A percentile compares a stretch with the other conserved stretches of the same genome.
phyloP scores from a whole-genome alignment of 2,113 vertebrate species.

The Tupaia tana region DNA sequence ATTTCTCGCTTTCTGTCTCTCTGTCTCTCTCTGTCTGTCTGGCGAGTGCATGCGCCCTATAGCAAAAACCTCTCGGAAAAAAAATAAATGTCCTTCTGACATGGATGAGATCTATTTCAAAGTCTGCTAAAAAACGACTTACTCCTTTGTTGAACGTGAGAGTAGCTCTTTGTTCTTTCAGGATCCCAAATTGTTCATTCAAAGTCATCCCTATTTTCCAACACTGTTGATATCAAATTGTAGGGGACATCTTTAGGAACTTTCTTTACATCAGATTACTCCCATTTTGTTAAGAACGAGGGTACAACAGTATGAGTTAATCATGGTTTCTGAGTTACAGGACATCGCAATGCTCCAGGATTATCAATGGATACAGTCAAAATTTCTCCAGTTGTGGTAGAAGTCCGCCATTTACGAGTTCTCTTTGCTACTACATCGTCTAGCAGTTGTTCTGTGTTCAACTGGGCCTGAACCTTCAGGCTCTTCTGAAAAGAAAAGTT shows the following conservation, averaged over 20 bases:
- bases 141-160: conserved; percentile 91
- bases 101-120: too few relatives aligned
- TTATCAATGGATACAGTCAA: conserved; percentile 86
- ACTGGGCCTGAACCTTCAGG: conserved; percentile 93
- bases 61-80: too few relatives aligned
- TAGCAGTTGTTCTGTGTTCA: conserved; percentile 86
- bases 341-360: conserved; percentile 92
- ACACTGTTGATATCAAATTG: conserved; percentile 99
- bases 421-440: conserved; percentile 85
- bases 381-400: conserved; percentile 91
- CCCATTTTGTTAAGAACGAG: conserved; percentile 87
- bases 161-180: conserved; percentile 93
- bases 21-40: too few relatives aligned
- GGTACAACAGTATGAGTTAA: conserved; percentile 90
- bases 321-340: conserved; percentile 92
- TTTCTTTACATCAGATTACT: conserved; percentile 91
- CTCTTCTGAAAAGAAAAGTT: conserved; percentile 95
- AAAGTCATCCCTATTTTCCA: conserved; percentile 95
- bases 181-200: conserved; percentile 96
- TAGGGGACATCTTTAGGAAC: conserved; percentile 95
- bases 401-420: conserved; percentile 91
- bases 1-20: too few relatives aligned
- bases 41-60: too few relatives aligned
- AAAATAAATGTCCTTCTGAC: conserved; percentile 83
- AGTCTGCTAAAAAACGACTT: conserved; percentile 90